These are phyloP conservation scores for Capreolus pygargus DNA, from an alignment of 2,113 vertebrate species.

Conservation along the genomic window DNA sequence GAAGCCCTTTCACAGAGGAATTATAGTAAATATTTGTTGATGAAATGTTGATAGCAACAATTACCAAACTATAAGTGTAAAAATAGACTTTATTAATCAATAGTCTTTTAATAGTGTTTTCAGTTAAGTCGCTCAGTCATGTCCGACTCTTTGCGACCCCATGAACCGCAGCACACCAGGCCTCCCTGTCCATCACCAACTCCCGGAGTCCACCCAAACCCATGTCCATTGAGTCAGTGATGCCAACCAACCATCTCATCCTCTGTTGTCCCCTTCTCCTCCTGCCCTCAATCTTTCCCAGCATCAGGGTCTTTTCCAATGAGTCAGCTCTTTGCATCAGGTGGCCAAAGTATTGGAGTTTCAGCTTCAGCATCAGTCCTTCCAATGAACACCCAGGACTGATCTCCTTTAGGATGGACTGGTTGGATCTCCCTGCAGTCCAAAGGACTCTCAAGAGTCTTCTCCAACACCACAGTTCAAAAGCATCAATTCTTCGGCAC, in stretches of 20 bases:
- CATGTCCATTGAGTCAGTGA: rapidly evolving
- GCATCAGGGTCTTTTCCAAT: neutral
- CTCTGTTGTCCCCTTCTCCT: neutral
- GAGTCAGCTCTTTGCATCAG: rapidly evolving
- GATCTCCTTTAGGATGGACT: neutral
- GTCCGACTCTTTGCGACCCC: neutral
- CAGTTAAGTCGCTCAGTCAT: neutral
- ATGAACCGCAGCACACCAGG: rapidly evolving
- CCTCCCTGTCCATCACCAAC: neutral
- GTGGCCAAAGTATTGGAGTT: neutral
- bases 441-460: neutral
- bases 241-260: neutral
- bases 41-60: neutral
- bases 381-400: neutral
- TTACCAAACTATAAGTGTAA: neutral
- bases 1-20: neutral
- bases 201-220: rapidly evolving
- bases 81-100: neutral
- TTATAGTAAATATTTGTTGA: neutral
- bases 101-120: neutral
- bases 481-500: rapidly evolving
- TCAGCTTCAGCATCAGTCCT: neutral
- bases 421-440: neutral
- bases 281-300: neutral
- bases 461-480: neutral